A percentile compares a stretch with the other conserved stretches of the same genome.
Conservation (phyloP, 2,113 vertebrate genomes). For the Ramphastos sulfuratus region DNA sequence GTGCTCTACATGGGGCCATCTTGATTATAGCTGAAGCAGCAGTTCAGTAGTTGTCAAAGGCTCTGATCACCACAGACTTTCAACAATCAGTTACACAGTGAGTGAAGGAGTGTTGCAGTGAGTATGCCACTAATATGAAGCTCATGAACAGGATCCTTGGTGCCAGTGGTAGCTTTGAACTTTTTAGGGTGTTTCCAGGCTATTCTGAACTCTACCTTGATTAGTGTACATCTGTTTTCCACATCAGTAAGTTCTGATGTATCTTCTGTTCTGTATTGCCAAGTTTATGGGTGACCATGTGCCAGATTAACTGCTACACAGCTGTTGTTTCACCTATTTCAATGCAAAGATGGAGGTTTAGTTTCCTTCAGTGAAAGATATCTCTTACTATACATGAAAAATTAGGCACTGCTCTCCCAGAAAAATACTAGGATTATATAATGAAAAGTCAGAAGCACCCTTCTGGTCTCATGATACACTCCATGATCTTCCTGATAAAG, state of each 20-base stretch:
- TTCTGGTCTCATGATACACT: background rate
- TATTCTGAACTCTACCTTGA: background rate
- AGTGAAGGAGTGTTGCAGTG: rapidly evolving
- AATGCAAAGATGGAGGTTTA: background rate
- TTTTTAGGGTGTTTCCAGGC: background rate
- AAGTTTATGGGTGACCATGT: background rate
- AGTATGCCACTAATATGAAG: background rate
- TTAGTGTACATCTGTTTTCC: background rate
- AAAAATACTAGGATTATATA: background rate
- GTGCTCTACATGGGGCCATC: background rate
- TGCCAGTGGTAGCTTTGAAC: background rate
- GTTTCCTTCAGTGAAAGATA: background rate
- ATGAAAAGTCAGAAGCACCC: background rate
- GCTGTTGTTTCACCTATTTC: background rate
- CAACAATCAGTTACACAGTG: background rate
- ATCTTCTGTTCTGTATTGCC: background rate
- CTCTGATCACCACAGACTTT: background rate
- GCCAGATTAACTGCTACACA: background rate
- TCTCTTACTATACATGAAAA: background rate
- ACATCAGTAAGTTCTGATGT: background rate
- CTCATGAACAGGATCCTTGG: background rate
- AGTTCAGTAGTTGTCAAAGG: background rate
- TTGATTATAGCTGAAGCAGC: background rate
- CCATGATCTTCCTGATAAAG: background rate
- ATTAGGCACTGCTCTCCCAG: background rate